Evolutionary conservation across 2,797 vertebrate genomes (phyloP).

Genomic region (Tokudaia tokunoshimensis): DNA sequence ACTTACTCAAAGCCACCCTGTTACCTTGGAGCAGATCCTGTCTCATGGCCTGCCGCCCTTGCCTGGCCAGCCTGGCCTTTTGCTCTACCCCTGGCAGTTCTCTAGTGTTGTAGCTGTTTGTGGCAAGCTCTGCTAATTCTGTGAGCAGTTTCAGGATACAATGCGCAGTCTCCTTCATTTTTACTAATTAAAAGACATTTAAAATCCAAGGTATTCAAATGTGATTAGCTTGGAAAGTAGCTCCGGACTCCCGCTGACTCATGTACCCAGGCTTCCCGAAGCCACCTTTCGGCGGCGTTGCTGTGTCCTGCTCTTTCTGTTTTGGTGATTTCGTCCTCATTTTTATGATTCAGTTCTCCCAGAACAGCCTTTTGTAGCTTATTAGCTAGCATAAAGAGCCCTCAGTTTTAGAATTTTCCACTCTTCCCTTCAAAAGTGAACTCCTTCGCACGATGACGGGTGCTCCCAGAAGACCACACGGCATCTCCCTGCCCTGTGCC

Average conservation of each 20-base stretch:
- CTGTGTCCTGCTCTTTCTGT: not conserved
- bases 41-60: not conserved
- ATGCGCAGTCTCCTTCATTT: not conserved
- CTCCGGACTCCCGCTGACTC: fast-evolving
- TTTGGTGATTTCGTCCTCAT: not conserved
- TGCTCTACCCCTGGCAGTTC: not conserved
- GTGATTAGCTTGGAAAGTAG: not conserved
- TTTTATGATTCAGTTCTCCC: not conserved
- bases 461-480: not conserved
- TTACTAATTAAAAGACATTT: slow-evolving; percentile 4
- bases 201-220: not conserved
- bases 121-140: not conserved
- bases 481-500: not conserved
- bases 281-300: fast-evolving
- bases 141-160: not conserved
- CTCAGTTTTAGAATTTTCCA: slow-evolving; percentile 36
- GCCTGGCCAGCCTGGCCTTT: not conserved
- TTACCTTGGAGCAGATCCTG: not conserved
- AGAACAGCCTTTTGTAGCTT: slow-evolving; percentile 31
- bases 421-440: slow-evolving; percentile 36
- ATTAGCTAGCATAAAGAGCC: not conserved
- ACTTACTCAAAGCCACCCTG: not conserved
- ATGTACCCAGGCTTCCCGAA: not conserved
- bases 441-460: not conserved
- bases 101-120: not conserved